Percentiles rank a stretch among this genome's conserved stretches.
phyloP scores from a whole-genome alignment of 2,797 vertebrate genomes.

The Strix occidentalis region DNA sequence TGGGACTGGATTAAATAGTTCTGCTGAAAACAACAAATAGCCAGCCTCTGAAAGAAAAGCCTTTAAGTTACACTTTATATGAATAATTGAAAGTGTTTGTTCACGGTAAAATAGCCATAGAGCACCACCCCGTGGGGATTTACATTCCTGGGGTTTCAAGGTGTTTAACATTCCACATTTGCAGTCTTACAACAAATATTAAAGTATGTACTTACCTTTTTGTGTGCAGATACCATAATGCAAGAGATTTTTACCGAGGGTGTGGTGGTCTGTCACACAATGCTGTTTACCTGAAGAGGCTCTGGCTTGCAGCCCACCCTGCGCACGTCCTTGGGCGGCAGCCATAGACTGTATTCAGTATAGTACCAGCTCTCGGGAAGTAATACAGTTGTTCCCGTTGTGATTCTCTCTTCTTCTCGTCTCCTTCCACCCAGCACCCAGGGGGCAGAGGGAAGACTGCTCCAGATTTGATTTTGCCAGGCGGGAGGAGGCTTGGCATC shows the following conservation, averaged over 20 bases:
- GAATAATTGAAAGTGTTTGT: background rate
- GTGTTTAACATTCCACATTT: background rate
- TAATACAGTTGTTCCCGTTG: rapidly evolving
- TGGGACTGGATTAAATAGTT: background rate
- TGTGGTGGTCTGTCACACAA: background rate
- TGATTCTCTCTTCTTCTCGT: background rate
- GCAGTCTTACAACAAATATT: background rate
- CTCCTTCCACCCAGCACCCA: background rate
- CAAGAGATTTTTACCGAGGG: background rate
- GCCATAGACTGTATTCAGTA: background rate
- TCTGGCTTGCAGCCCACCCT: background rate
- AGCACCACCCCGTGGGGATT: constrained; percentile 43
- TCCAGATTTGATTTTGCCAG: background rate
- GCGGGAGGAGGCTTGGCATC: background rate
- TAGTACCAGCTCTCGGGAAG: background rate
- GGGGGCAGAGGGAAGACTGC: background rate
- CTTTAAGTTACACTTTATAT: background rate
- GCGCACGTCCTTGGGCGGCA: rapidly evolving
- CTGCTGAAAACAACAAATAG: background rate
- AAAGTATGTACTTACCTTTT: background rate
- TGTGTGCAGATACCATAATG: background rate
- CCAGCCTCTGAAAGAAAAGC: background rate
- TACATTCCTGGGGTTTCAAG: background rate
- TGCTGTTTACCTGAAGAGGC: background rate
- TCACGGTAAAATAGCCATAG: background rate